Evolutionary conservation across 1,140 invertebrate species (phyloP), one percentile per base, ranked within the genome.

Genomic region (Pomacea maculata): DNA sequence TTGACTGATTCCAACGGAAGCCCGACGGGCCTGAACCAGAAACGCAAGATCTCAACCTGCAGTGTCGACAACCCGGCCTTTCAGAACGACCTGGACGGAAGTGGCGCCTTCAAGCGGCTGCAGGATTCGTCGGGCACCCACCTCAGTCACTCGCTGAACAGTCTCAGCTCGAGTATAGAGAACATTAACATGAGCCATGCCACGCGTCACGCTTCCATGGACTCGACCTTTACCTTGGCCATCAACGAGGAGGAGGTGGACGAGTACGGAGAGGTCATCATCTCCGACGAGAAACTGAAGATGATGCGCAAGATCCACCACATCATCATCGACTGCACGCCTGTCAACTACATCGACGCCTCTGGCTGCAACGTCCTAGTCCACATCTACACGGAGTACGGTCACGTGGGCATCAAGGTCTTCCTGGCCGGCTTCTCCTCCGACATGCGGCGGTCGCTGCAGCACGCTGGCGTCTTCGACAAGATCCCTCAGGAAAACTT

Each of bases 311-410:
- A 83, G 81, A 86, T 86, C 64, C 90, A 90, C 81, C 90, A 91
- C 76, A 82, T 92, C 21, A 87, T 92, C 75, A 83, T 91, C 75
- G 92, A 92, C 84, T 92, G 90, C 83, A 88, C 88, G 0, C 84
- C 89, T 17, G 86, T 92, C 67, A 90, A 91, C 68, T 92, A 92
- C 82, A 80, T 92, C 64, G 92, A 92, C 82, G 86, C 89, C n/a
- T 91, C 91, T 65, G 92, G 92, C 10, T 86, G 88, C n/a, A 90
- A 91, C 83, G 89, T 90, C 0, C 84, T 92, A 57, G 83, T 83
- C 64, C 89, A 91, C 79, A 88, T 91, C 81, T 87, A 78, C 72
- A 83, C 83, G 7, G 89, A 90, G 80, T 89, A 87, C 72, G 84
- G 80, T 17, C 88, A 89, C 79, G 89, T 89, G 0, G 87, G 88